These are phyloP conservation scores for Nesospiza acunhae DNA, from an alignment of 2,113 vertebrate species.

Conservation along the genomic window DNA sequence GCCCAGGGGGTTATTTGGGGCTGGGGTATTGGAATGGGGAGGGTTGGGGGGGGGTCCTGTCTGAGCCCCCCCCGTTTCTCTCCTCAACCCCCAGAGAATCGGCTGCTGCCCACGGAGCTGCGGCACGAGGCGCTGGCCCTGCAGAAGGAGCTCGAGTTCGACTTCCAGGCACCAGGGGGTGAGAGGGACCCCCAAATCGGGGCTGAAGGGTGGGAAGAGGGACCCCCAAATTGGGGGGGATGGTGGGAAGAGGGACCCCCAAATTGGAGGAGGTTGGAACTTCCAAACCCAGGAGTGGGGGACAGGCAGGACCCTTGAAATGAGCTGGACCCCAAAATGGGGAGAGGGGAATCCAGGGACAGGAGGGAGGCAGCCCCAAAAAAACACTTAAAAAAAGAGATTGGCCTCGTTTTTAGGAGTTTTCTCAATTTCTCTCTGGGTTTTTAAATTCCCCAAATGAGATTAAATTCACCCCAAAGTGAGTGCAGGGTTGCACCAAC, in stretches of 20 bases:
- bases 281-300: neutral
- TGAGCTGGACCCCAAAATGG: neutral
- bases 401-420: accelerated
- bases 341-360: accelerated
- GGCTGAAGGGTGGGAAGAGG: no score
- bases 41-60: neutral
- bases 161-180: neutral
- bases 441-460: accelerated
- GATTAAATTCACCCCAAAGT: neutral
- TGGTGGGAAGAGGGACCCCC: neutral
- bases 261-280: accelerated
- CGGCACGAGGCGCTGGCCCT: neutral
- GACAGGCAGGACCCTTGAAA: neutral
- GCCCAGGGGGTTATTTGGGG: neutral
- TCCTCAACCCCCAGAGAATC: neutral
- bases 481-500: accelerated
- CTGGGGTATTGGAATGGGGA: neutral
- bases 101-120: neutral
- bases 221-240: neutral
- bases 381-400: accelerated
- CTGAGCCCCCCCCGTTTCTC: neutral
- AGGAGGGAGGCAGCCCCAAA: neutral
- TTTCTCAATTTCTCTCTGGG: accelerated
- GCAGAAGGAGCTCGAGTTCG: neutral
- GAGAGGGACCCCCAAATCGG: neutral